phyloP scores from a whole-genome alignment of 2,113 vertebrate species.

The Urocynchramus pylzowi region DNA sequence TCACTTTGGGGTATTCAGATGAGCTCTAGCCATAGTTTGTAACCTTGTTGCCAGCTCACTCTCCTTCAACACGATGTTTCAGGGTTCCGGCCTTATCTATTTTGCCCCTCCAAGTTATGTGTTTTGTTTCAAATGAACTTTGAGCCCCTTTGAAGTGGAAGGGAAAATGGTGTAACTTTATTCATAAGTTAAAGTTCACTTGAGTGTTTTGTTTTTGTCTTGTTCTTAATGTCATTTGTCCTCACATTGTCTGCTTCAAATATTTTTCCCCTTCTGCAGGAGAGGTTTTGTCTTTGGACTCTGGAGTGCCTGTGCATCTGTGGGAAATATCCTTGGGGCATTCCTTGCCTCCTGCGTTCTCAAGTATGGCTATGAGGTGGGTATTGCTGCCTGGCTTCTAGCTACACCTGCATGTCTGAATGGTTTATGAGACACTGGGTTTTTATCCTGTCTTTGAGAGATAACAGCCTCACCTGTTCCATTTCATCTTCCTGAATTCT shows the following conservation, averaged over 20 bases:
- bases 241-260: background rate
- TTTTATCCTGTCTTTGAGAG: background rate
- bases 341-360: constrained; percentile 93
- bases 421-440: background rate
- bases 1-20: background rate
- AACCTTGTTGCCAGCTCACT: background rate
- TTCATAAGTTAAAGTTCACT: background rate
- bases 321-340: constrained; percentile 94
- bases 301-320: constrained; percentile 96
- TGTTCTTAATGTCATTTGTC: background rate
- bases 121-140: background rate
- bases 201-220: background rate
- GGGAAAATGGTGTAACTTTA: background rate
- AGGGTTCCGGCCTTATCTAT: background rate
- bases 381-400: background rate
- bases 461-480: background rate
- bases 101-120: background rate
- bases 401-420: background rate
- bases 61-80: background rate
- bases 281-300: constrained; percentile 94
- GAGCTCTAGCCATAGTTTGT: background rate
- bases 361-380: constrained; percentile 92
- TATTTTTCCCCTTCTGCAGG: constrained; percentile 54
- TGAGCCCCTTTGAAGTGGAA: background rate
- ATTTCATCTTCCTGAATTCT: background rate